Conservation (phyloP, 2,113 vertebrate genomes). For the Dasyprocta punctata region DNA sequence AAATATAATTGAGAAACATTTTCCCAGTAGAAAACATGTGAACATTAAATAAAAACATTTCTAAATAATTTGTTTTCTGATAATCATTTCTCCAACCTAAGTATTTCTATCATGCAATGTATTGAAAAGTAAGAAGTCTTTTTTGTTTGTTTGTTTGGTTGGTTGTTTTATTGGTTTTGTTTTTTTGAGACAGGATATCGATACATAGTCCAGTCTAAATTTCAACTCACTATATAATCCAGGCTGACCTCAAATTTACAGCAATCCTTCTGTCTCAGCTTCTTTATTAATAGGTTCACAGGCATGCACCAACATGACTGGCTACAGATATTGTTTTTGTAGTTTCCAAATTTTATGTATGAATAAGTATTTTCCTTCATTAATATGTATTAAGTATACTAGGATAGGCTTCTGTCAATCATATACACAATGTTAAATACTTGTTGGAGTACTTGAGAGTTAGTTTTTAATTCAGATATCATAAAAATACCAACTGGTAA, state of each 20-base stretch:
- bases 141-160: not conserved
- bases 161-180: not conserved
- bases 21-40: slow-evolving; percentile 23
- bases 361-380: not conserved
- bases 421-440: not conserved
- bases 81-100: slow-evolving; percentile 47
- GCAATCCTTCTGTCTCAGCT: not conserved
- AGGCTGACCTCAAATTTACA: not conserved
- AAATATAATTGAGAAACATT: slow-evolving; percentile 34
- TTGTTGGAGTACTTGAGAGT: not conserved
- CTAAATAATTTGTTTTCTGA: slow-evolving; percentile 20
- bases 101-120: not conserved
- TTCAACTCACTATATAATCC: not conserved
- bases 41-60: slow-evolving; percentile 25
- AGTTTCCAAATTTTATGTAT: not conserved
- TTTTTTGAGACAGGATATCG: not conserved
- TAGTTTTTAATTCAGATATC: not conserved
- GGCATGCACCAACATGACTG: no score
- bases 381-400: not conserved
- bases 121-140: not conserved
- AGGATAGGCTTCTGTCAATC: not conserved
- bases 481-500: not conserved
- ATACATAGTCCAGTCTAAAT: no score
- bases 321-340: no score
- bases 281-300: not conserved